Base-by-base conservation (phyloP, 2,888 invertebrate genomes). In the Peribatodes rhomboidaria region DNA sequence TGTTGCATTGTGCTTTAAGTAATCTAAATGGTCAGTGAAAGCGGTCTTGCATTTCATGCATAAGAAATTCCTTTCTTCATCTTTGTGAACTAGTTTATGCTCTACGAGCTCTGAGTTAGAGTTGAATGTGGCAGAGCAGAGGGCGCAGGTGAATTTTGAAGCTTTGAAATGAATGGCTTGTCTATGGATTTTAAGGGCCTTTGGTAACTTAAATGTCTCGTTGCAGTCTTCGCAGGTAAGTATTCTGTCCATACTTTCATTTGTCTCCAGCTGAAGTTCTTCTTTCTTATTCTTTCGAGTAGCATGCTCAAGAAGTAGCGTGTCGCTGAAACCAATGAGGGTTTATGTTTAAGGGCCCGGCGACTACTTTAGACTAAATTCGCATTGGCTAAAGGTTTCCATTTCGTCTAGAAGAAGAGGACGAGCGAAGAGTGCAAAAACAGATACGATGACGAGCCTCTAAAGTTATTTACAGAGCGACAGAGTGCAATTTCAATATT, bases 1-100 rank as follows among this genome's bases (percentile, higher is more conserved):
- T 0, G 20, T 59, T 0, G 70, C 11, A 4, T 71, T 64, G 13
- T 83, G 83, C 0, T 70, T 42, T 1, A 80, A 20, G 11, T 63
- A 83, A 1, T 79, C 76, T 0, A 71, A 60, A 33, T 81, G 76
- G n/a, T 76, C 62, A 0, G 78, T 73, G n/a, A 78, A 83, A 0
- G 78, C 77, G 0, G 74, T 39, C 57, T 79, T 67, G 22, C 81
- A 81, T 20, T 67, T 52, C 4, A 67, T 66, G 11, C 83, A 83
- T 0, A 57, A 9, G 0, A 79, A 70, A 1, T 65, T 66, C 1
- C 63, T 55, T 1, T 74, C 69, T 22, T 79, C 75, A 2, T 54
- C 11, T 0, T 37, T 62, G 14, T 83, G 83, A 0, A 49, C 9
- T 0, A 14, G 13, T 58, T 80, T 83, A 14, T 83, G 83, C 0